Percentiles rank a stretch among this genome's conserved stretches.
These are phyloP conservation scores for Anguilla marmorata DNA, from an alignment of 2,797 vertebrate genomes.

Conservation along the genomic window DNA sequence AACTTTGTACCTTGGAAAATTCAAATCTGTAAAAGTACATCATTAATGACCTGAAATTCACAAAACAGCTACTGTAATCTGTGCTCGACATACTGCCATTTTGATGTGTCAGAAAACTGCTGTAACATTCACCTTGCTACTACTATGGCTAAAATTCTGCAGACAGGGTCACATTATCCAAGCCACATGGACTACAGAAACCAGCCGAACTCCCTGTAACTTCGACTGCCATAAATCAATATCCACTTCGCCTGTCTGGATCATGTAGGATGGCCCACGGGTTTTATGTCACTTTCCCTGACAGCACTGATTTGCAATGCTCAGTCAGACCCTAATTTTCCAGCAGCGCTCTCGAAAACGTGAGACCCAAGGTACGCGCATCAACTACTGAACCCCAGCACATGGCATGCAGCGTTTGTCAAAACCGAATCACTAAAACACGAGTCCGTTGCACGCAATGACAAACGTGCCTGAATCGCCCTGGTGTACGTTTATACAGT, in stretches of 20 bases:
- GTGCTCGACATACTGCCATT: not conserved
- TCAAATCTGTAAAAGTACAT: not conserved
- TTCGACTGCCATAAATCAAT: slow-evolving; percentile 43
- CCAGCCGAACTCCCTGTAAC: not conserved
- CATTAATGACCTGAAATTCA: not conserved
- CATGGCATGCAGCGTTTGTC: too few relatives aligned
- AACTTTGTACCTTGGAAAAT: not conserved
- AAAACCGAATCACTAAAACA: too few relatives aligned
- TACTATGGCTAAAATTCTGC: not conserved
- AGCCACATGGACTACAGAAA: not conserved
- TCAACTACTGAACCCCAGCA: not conserved
- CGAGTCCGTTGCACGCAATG: too few relatives aligned
- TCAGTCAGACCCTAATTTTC: slow-evolving; percentile 57
- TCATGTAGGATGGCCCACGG: slow-evolving; percentile 49
- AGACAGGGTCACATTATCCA: not conserved
- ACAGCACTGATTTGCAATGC: slow-evolving; percentile 27
- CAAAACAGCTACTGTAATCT: not conserved
- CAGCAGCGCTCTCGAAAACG: slow-evolving; percentile 24
- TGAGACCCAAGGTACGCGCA: not conserved
- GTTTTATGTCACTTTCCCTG: slow-evolving; percentile 31
- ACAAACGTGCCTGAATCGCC: too few relatives aligned
- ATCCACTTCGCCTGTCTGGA: slow-evolving; percentile 43
- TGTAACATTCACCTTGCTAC: not conserved
- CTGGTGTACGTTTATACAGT: not conserved
- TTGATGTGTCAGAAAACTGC: not conserved